Evolutionary conservation across 2,888 invertebrate species (phyloP), one percentile per base, ranked within the genome.

Genomic region (Octonoba sinensis): DNA sequence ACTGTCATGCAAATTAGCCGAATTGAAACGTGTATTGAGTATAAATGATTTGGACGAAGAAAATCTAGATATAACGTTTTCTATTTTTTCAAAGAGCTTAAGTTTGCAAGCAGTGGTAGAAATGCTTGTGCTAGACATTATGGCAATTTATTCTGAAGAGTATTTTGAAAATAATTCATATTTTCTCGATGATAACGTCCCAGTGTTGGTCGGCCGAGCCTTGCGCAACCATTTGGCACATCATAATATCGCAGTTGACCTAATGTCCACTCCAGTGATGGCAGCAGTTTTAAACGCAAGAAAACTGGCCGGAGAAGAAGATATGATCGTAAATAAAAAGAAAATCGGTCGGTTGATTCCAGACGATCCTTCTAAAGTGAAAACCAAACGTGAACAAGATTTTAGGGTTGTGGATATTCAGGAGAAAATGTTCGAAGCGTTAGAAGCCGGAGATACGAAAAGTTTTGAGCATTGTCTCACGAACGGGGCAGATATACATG

Each of bases 181-280:
- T 12, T 59, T 44, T 46, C 8, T 59, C 13, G 66, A 79, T 6
- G 16, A 66, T 3, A 18, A 46, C 12, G 6, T n/a, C 18, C 47
- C 72, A 3, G 13, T 66, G 8, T 60, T 73, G 44, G 57, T 73
- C n/a, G 79, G 79, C 3, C 65, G 60, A 49, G 47, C 46, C 36
- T 54, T 79, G 51, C 72, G 72, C 12, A 79, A 73, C n/a, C 66
- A 79, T 46, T 51, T 79, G 22, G 73, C 73, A 0, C 79, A 79
- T 47, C 57, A 22, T 15, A 79, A 79, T 54, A 12, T 22, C 47
- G 6, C 71, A 6, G 47, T 22, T 18, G 46, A 62, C 13, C 36
- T 78, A 0, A 8, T 49, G 12, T 44, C 44, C 12, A 47, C 57
- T 24, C 20, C 49, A 4, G 24, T 24, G 4, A 15, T 47, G 11